A percentile compares a stretch with the other conserved stretches of the same genome.
Conservation (phyloP, 2,113 vertebrate species). For the Clarias gariepinus region DNA sequence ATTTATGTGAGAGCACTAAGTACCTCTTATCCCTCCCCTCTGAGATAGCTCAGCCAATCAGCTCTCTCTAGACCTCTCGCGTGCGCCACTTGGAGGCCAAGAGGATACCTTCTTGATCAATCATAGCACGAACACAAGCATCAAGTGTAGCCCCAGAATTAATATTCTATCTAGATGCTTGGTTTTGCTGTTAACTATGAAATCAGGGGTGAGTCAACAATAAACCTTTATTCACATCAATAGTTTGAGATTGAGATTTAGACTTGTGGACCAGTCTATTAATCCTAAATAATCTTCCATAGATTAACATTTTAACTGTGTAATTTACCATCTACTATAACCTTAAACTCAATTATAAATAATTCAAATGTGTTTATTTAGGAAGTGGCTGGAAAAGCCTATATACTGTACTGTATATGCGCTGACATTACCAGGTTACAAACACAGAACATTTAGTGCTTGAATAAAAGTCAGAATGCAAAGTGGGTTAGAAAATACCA, state of each 20-base stretch:
- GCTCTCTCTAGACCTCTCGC: too few species aligned
- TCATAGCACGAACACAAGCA: neutral
- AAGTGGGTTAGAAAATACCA: constrained; percentile 14
- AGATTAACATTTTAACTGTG: neutral
- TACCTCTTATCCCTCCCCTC: too few species aligned
- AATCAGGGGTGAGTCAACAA: neutral
- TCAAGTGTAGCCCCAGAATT: neutral
- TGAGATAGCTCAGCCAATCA: too few species aligned
- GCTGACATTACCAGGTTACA: neutral
- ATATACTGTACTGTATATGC: too few species aligned
- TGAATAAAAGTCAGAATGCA: neutral
- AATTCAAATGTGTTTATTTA: neutral
- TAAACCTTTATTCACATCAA: neutral
- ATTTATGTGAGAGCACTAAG: too few species aligned
- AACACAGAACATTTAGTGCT: neutral
- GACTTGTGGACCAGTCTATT: neutral
- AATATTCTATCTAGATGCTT: neutral
- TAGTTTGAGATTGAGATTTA: too few species aligned
- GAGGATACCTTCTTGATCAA: neutral
- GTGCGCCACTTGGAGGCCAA: too few species aligned
- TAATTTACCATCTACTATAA: too few species aligned
- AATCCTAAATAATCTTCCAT: neutral
- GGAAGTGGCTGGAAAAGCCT: neutral
- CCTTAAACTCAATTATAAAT: neutral
- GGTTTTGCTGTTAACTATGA: neutral